Percentiles rank a stretch among this genome's conserved stretches.
Evolutionary conservation across 2,888 invertebrate genomes (phyloP).

Genomic region (Choristoneura rosaceana): DNA sequence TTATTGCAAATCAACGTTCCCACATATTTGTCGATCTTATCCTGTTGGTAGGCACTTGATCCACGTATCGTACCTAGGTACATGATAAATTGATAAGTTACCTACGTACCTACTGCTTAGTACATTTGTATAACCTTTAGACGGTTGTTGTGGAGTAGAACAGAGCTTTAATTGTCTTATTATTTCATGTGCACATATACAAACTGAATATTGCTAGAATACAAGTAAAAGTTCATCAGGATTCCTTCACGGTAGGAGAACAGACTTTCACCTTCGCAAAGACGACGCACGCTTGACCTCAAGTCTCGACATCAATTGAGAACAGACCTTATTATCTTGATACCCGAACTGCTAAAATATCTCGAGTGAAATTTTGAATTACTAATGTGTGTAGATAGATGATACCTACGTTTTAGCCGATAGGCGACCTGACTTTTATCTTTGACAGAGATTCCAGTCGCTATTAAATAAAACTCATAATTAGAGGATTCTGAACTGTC

Average conservation of each 20-base stretch:
- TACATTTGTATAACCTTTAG: neutral
- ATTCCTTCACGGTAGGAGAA: conserved; percentile 46
- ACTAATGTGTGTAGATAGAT: conserved; percentile 5
- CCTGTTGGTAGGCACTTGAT: neutral
- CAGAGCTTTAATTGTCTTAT: neutral
- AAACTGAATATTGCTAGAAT: neutral
- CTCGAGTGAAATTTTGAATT: conserved; percentile 2
- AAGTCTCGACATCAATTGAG: conserved; percentile 52
- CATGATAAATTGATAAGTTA: neutral
- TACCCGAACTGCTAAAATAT: conserved; percentile 6
- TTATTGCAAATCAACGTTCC: neutral
- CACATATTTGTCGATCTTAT: neutral
- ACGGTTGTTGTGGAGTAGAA: neutral
- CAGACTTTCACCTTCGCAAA: conserved; percentile 58
- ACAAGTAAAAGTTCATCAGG: conserved; percentile 48
- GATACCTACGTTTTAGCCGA: no score
- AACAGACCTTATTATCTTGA: conserved; percentile 40
- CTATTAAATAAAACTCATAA: no score
- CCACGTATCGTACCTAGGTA: neutral
- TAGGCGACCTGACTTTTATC: conserved; percentile 19
- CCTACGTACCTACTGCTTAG: neutral
- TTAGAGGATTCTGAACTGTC: no score
- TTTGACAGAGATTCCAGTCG: conserved; percentile 14
- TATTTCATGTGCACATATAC: neutral
- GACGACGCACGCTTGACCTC: conserved; percentile 52